A percentile compares a stretch with the other conserved stretches of the same genome.
These are phyloP conservation scores for Scytalopus superciliaris DNA, from an alignment of 2,113 vertebrate species.

Conservation along the genomic window DNA sequence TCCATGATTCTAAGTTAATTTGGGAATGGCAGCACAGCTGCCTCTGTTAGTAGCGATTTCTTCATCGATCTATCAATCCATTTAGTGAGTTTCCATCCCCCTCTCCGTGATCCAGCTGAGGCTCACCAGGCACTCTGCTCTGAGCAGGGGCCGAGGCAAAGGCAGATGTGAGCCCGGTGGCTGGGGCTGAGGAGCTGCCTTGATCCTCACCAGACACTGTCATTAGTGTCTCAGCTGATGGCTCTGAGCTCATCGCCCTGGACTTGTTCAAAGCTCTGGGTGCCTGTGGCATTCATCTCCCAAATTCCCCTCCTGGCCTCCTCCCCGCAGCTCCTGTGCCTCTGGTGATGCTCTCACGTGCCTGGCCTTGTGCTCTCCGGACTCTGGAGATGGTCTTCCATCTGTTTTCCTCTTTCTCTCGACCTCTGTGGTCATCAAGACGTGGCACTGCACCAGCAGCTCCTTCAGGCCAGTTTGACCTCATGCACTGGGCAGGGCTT, in stretches of 20 bases:
- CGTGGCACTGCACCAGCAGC: not conserved
- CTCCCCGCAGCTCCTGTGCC: not conserved
- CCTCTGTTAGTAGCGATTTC: not conserved
- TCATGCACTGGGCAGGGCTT: accelerated
- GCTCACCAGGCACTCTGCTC: not conserved
- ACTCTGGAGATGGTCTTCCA: not conserved
- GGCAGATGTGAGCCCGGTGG: not conserved
- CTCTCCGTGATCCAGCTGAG: not conserved
- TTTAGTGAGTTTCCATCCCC: not conserved
- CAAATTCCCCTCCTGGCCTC: accelerated
- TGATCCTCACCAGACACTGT: not conserved
- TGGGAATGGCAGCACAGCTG: not conserved
- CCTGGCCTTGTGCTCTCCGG: not conserved
- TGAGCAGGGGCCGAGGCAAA: not conserved
- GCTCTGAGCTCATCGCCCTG: not conserved
- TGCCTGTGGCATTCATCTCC: not conserved
- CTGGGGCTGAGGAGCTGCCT: not conserved
- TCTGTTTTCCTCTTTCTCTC: not conserved
- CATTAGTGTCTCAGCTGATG: not conserved
- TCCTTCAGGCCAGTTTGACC: not conserved
- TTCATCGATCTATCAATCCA: too few species aligned
- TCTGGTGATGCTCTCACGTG: not conserved
- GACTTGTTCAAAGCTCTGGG: accelerated
- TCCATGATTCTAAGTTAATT: not conserved
- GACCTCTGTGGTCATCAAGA: not conserved